Evolutionary conservation across 2,888 invertebrate species (phyloP).

Genomic region (Electrophaes corylata): DNA sequence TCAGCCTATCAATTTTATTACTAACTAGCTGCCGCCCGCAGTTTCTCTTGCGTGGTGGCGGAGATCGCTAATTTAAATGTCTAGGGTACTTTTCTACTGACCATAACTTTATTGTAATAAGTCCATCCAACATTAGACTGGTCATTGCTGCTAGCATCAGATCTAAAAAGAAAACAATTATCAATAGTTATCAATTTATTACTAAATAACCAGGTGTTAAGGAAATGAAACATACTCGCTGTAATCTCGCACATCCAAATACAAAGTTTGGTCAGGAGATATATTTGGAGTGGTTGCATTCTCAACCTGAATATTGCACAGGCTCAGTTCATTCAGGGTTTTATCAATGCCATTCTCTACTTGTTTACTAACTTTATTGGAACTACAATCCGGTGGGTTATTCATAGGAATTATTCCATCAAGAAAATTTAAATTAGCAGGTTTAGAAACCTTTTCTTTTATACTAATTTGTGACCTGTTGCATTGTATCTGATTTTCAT

Average conservation of each 20-base stretch:
- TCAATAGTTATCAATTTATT: background rate
- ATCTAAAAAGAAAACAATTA: constrained; percentile 49
- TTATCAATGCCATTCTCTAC: constrained; percentile 63
- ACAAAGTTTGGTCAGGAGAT: constrained; percentile 76
- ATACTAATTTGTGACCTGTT: constrained; percentile 75
- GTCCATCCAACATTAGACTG: constrained; percentile 87
- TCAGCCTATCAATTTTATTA: too few species aligned
- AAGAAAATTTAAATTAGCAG: constrained; percentile 69
- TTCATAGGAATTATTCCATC: constrained; percentile 68
- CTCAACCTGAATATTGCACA: constrained; percentile 75
- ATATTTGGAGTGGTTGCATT: constrained; percentile 75
- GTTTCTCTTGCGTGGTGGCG: too few species aligned
- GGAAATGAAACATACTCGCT: constrained; percentile 68
- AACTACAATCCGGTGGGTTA: constrained; percentile 27
- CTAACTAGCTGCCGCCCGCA: too few species aligned
- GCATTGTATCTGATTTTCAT: constrained; percentile 71
- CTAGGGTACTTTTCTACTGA: constrained; percentile 58
- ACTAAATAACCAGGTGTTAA: background rate
- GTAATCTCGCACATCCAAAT: constrained; percentile 77
- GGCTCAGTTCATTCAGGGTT: constrained; percentile 74
- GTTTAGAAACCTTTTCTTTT: constrained; percentile 66
- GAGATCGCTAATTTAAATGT: too few species aligned
- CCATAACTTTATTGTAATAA: constrained; percentile 89
- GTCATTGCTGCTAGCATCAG: constrained; percentile 81
- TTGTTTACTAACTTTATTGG: constrained; percentile 3